Percentiles rank a stretch among this genome's conserved stretches.
Evolutionary conservation across 2,888 invertebrate genomes (phyloP).

Genomic region (Spodoptera picta): DNA sequence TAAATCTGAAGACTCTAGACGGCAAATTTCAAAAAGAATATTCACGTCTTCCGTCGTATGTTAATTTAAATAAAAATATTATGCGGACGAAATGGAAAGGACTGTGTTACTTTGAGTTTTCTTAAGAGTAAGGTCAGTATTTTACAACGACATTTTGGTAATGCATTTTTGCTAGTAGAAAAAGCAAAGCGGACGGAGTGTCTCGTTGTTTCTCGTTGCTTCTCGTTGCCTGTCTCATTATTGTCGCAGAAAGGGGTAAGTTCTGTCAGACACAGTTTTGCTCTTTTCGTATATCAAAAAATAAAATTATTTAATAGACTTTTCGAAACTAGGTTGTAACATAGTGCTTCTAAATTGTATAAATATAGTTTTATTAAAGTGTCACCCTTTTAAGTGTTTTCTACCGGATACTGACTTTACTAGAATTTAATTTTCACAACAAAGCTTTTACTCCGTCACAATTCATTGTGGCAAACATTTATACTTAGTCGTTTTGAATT

Average conservation of each 20-base stretch:
- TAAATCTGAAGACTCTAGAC: slow-evolving; percentile 52
- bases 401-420: slow-evolving; percentile 65
- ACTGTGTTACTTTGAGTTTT: slow-evolving; percentile 33
- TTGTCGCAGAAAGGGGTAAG: slow-evolving; percentile 67
- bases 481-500: slow-evolving; percentile 69
- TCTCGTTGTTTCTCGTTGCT: slow-evolving; percentile 65
- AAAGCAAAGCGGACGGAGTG: slow-evolving; percentile 64
- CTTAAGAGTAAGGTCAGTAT: slow-evolving; percentile 53
- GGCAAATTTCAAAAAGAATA: slow-evolving; percentile 55
- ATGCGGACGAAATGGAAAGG: slow-evolving; percentile 15
- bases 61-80: slow-evolving; percentile 58
- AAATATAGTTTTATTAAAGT: slow-evolving; percentile 60
- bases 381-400: slow-evolving; percentile 64
- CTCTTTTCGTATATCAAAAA: slow-evolving; percentile 61
- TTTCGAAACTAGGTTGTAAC: slow-evolving; percentile 35
- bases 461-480: slow-evolving; percentile 74
- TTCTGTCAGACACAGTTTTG: slow-evolving; percentile 59
- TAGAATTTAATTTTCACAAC: slow-evolving; percentile 75
- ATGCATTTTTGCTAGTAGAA: slow-evolving; percentile 68
- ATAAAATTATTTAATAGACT: slow-evolving; percentile 53
- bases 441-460: slow-evolving; percentile 80
- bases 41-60: slow-evolving; percentile 44
- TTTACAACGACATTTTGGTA: slow-evolving; percentile 66
- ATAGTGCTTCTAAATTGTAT: slow-evolving; percentile 43
- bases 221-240: slow-evolving; percentile 73